Conservation (phyloP, 2,113 vertebrate genomes). For the Forbesichthys papilliferus region DNA sequence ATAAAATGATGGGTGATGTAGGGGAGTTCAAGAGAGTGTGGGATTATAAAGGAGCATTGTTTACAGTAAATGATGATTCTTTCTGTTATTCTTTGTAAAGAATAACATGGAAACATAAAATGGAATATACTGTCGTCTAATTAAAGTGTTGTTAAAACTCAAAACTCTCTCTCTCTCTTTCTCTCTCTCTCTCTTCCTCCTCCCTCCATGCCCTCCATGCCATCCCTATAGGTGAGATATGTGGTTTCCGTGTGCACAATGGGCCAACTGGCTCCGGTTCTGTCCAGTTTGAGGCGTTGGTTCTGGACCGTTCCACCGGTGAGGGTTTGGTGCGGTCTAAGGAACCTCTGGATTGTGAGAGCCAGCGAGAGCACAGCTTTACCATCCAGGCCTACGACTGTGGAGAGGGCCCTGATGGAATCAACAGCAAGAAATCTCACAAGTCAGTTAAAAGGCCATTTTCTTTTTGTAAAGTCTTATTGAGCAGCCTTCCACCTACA, state of each 20-base stretch:
- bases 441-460: conserved; percentile 78
- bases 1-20: too few relatives aligned
- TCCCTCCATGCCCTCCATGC: not conserved
- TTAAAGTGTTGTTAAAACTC: too few relatives aligned
- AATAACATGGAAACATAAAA: too few relatives aligned
- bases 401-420: conserved; percentile 92
- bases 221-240: conserved; percentile 87
- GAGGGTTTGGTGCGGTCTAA: conserved; percentile 96
- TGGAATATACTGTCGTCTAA: too few relatives aligned
- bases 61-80: too few relatives aligned
- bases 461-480: not conserved
- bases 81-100: too few relatives aligned
- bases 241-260: conserved; percentile 92
- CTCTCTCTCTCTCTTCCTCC: not conserved
- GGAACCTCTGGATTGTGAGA: conserved; percentile 94
- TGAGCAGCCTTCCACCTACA: not conserved
- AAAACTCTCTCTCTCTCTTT: not conserved
- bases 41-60: too few relatives aligned
- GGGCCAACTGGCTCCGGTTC: conserved; percentile 81
- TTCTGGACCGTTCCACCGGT: conserved; percentile 94
- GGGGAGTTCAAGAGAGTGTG: too few relatives aligned
- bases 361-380: conserved; percentile 95
- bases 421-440: conserved; percentile 99
- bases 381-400: conserved; percentile 99
- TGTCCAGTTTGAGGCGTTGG: conserved; percentile 94